A percentile compares a stretch with the other conserved stretches of the same genome.
Evolutionary conservation across 30 jellyfish, hydroid and myxozoan species (phyloP).

Genomic region (Sanderia malayensis): DNA sequence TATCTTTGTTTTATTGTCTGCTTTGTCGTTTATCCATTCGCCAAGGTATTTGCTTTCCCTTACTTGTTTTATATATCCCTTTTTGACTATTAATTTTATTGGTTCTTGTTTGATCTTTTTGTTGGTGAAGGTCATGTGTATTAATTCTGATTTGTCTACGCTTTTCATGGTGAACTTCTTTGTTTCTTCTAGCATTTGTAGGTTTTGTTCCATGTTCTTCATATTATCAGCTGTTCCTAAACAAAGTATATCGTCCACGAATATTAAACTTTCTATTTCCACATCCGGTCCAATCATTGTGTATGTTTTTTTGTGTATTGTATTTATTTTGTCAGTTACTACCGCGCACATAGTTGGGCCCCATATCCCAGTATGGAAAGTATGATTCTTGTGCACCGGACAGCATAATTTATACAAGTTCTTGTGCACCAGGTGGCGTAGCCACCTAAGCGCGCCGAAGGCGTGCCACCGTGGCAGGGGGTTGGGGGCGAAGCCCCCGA

Average conservation of each 20-base stretch:
- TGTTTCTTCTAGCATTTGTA: background rate
- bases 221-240: background rate
- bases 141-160: background rate
- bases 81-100: too few relatives aligned
- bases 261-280: background rate
- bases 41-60: background rate
- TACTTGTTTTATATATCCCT: background rate
- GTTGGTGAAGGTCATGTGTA: too few relatives aligned
- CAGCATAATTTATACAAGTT: too few relatives aligned
- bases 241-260: background rate
- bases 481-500: too few relatives aligned
- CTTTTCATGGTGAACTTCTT: background rate
- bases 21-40: background rate
- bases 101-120: too few relatives aligned
- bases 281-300: background rate
- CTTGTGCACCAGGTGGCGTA: too few relatives aligned
- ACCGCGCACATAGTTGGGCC: conserved; percentile 13
- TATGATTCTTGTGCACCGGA: too few relatives aligned
- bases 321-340: background rate
- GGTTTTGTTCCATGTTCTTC: background rate
- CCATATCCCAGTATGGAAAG: too few relatives aligned
- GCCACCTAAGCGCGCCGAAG: too few relatives aligned
- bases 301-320: background rate
- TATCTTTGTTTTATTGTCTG: background rate
- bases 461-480: too few relatives aligned